A percentile compares a stretch with the other conserved stretches of the same genome.
These are phyloP conservation scores for Pteropus rufus DNA, from an alignment of 2,797 vertebrate species.

Conservation along the genomic window DNA sequence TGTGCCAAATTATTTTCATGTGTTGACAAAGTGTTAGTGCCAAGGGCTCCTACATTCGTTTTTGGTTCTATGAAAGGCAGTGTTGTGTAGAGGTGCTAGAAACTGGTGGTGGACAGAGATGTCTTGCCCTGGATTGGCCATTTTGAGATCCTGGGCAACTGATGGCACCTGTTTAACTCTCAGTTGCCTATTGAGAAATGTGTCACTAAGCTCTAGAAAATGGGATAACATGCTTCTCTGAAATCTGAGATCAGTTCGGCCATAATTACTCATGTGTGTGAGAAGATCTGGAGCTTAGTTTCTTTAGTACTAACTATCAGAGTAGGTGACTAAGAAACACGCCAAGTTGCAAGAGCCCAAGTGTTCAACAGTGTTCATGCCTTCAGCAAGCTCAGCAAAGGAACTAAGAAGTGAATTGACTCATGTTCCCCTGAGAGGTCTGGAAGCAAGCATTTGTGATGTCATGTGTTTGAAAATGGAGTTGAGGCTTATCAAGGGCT, in stretches of 20 bases:
- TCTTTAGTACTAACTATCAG: neutral
- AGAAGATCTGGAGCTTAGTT: neutral
- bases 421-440: neutral
- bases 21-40: neutral
- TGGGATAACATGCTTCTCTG: neutral
- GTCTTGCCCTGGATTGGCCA: neutral
- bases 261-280: neutral
- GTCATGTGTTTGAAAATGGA: neutral
- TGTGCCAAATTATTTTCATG: neutral
- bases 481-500: neutral
- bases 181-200: neutral
- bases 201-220: neutral
- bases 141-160: neutral
- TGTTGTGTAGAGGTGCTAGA: neutral
- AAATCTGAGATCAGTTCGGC: neutral
- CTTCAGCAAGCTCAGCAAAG: neutral
- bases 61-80: neutral
- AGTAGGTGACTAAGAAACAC: neutral
- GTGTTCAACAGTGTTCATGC: neutral
- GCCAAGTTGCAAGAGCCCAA: neutral
- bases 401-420: neutral
- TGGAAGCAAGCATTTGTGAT: neutral
- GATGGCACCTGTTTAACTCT: neutral
- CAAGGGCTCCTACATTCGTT: neutral
- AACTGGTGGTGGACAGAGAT: neutral